Conservation (phyloP, 2,113 vertebrate species). For the Lipophrys pholis region DNA sequence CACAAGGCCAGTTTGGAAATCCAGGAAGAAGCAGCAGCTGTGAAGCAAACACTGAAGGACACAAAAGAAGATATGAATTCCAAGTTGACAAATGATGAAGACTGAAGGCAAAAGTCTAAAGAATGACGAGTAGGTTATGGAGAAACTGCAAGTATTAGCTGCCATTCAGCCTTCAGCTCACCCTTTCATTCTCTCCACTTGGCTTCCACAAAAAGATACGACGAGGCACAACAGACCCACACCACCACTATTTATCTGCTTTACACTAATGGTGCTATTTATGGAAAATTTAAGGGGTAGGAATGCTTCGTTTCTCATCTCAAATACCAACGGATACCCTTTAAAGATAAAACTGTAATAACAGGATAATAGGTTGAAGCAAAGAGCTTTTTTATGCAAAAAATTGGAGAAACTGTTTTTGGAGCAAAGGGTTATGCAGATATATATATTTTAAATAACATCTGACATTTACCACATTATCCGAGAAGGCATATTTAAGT, state of each 20-base stretch:
- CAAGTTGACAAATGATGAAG: not conserved
- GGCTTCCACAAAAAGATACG: constrained; percentile 33
- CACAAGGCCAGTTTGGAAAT: constrained; percentile 27
- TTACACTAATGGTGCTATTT: constrained; percentile 52
- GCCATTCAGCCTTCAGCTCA: constrained; percentile 19
- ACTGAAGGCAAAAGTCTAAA: not conserved
- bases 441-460: constrained; percentile 26
- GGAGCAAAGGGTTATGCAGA: constrained; percentile 20
- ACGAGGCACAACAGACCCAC: constrained; percentile 52
- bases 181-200: constrained; percentile 20
- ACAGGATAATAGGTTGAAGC: constrained; percentile 39
- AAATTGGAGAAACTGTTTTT: not conserved
- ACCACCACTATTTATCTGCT: constrained; percentile 42
- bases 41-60: not conserved
- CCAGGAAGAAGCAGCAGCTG: constrained; percentile 7
- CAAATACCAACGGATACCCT: constrained; percentile 35
- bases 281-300: constrained; percentile 43
- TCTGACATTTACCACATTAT: constrained; percentile 3
- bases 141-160: constrained; percentile 39
- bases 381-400: constrained; percentile 7
- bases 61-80: constrained; percentile 10
- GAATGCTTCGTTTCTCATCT: constrained; percentile 29
- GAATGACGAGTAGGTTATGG: constrained; percentile 19
- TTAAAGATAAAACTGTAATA: constrained; percentile 41
- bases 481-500: constrained; percentile 6